Evolutionary conservation across 1,140 invertebrate species (phyloP), one percentile per base, ranked within the genome.

Genomic region (Apis florea): DNA sequence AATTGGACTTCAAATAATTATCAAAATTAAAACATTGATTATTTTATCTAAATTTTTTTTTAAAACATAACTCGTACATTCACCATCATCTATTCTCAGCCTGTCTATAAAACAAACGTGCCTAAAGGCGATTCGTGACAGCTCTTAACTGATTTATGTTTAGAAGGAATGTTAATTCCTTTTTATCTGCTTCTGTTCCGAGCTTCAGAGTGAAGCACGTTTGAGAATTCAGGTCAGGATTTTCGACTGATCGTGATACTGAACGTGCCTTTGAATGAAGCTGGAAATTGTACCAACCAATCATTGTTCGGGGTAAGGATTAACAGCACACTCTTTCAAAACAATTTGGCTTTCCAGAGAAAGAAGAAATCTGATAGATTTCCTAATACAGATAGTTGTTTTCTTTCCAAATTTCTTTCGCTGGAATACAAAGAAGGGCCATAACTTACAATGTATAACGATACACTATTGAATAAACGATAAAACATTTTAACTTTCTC

Each of bases 71-170:
- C 40, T 68, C 31, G 31, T 26, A 53, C 53, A 26, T 70, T 53
- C 12, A 24, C 24, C 19, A 9, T 9, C 8, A 17, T 21, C 53
- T 73, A 73, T 69, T 77, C 66, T 67, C 26, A 67, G 47, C n/a
- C 13, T 24, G 72, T 56, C 24, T 71, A 70, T 75, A 66, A 47
- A 70, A 56, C 26, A 49, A 56, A 69, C 72, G 21, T 17, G 54
- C 51, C 24, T 61, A 74, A 15, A 56, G 21, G 51, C 54, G n/a
- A 21, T 9, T 59, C 21, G 49, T 21, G 74, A 68, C 40, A 79
- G 40, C 47, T 47, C 79, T 82, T 71, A 68, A 84, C 51, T 77
- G 83, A 84, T 85, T 85, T 84, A 84, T 58, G 68, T 17, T 77
- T 10, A 0, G 47, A 80, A 74, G 47, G 49, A 85, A 84, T 77